Evolutionary conservation across 2,113 vertebrate species (phyloP).

Genomic region (Maccullochella peelii): DNA sequence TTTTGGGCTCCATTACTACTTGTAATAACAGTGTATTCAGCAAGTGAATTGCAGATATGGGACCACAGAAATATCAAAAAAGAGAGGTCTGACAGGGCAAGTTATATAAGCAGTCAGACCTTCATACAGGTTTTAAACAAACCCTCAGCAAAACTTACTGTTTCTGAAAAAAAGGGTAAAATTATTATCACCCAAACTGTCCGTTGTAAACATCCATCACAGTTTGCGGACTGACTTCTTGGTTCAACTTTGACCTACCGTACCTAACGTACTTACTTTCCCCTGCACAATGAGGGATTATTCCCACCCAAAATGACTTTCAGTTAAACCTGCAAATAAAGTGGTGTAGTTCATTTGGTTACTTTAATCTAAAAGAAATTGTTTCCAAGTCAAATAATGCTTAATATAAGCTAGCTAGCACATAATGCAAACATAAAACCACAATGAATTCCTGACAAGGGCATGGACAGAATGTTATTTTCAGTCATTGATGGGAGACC

Average conservation of each 20-base stretch:
- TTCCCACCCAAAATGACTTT: not conserved
- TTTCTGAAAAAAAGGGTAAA: not conserved
- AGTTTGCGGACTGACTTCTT: too few species aligned
- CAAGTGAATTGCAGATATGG: not conserved
- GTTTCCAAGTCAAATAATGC: slow-evolving; percentile 34
- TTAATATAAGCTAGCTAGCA: slow-evolving; percentile 7
- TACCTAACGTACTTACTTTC: not conserved
- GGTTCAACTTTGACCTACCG: too few species aligned
- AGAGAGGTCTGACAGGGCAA: not conserved
- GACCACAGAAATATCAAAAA: not conserved
- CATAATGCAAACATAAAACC: slow-evolving; percentile 33
- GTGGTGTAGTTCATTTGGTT: not conserved
- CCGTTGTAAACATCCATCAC: too few species aligned
- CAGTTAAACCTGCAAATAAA: not conserved
- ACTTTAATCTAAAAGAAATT: slow-evolving; percentile 1
- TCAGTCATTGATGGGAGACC: slow-evolving; percentile 20
- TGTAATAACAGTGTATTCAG: not conserved
- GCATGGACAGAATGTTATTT: slow-evolving; percentile 22
- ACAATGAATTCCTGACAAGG: slow-evolving; percentile 3
- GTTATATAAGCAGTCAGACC: not conserved
- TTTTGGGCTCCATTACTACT: not conserved
- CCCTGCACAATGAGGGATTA: not conserved
- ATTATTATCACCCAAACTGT: not conserved
- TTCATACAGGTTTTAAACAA: not conserved
- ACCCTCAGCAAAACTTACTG: not conserved